Percentiles rank a stretch among this genome's conserved stretches.
Evolutionary conservation across 2,888 invertebrate species (phyloP).

Genomic region (Andrena camellia): DNA sequence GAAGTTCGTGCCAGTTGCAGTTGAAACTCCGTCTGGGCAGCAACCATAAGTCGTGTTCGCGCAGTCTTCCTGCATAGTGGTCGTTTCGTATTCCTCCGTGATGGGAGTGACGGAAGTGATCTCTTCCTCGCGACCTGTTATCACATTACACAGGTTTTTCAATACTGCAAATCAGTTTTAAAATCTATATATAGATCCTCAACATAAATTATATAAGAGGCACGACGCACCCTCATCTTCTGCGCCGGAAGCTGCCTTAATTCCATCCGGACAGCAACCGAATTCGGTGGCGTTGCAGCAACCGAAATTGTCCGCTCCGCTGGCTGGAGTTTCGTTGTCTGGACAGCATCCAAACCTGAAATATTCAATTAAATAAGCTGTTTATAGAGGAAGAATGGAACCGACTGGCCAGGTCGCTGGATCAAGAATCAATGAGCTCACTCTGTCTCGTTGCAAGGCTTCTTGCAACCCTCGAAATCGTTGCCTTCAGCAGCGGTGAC

Average conservation of each 20-base stretch:
- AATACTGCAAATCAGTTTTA: background rate
- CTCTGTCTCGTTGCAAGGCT: constrained; percentile 87
- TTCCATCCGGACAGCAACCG: constrained; percentile 91
- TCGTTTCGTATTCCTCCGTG: constrained; percentile 75
- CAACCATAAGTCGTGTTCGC: constrained; percentile 89
- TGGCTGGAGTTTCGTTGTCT: constrained; percentile 85
- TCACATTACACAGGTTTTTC: background rate
- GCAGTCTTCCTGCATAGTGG: constrained; percentile 84
- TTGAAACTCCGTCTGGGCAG: constrained; percentile 89
- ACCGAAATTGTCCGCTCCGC: constrained; percentile 81
- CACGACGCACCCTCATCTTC: constrained; percentile 85
- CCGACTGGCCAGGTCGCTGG: background rate
- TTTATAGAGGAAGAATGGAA: too few species aligned
- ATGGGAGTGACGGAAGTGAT: constrained; percentile 61
- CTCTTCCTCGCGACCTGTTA: constrained; percentile 77
- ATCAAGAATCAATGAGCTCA: constrained; percentile 74
- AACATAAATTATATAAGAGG: too few species aligned
- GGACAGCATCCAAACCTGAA: constrained; percentile 86
- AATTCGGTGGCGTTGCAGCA: constrained; percentile 85
- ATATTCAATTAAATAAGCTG: background rate
- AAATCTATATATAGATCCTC: background rate
- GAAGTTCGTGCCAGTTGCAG: constrained; percentile 88
- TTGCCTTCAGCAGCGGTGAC: constrained; percentile 92
- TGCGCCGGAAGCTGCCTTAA: constrained; percentile 89
- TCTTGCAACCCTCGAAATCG: constrained; percentile 93